Percentiles rank a stretch among this genome's conserved stretches.
Evolutionary conservation across 1,140 invertebrate species (phyloP).

Genomic region (Thaumatotibia leucotreta): DNA sequence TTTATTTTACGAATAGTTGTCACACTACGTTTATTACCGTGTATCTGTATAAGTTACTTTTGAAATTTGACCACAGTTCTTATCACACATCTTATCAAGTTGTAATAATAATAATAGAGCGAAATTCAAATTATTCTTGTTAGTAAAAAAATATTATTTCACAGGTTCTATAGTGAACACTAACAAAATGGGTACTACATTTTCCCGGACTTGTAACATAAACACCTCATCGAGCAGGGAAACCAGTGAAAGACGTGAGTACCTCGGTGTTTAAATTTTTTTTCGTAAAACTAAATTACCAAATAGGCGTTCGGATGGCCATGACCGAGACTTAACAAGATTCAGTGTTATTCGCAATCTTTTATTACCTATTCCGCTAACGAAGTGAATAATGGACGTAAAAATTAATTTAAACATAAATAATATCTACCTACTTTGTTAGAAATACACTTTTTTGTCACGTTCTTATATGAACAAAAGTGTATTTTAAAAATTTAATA

Average conservation of each 20-base stretch:
- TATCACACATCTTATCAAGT: background rate
- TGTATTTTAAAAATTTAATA: too few relatives aligned
- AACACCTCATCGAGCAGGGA: constrained; percentile 49
- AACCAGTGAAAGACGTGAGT: constrained; percentile 44
- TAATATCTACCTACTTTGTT: background rate
- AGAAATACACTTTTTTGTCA: background rate
- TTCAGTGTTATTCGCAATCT: background rate
- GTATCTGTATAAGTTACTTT: background rate
- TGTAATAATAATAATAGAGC: background rate
- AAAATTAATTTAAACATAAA: background rate
- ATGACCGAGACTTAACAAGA: background rate
- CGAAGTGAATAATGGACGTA: background rate
- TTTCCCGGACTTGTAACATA: constrained; percentile 74
- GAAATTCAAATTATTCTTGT: constrained; percentile 1
- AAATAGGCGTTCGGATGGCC: background rate
- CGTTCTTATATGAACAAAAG: too few relatives aligned
- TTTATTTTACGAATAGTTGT: background rate
- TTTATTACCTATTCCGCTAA: background rate
- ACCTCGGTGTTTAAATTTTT: constrained; percentile 17
- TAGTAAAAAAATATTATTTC: constrained; percentile 9
- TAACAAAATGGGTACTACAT: constrained; percentile 65
- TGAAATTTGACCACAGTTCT: background rate
- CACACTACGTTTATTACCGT: background rate
- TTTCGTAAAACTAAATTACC: background rate
- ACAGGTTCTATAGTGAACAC: constrained; percentile 17